A percentile compares a stretch with the other conserved stretches of the same genome.
These are phyloP conservation scores for Squalus acanthias DNA, from an alignment of 2,797 vertebrate species.

Conservation along the genomic window DNA sequence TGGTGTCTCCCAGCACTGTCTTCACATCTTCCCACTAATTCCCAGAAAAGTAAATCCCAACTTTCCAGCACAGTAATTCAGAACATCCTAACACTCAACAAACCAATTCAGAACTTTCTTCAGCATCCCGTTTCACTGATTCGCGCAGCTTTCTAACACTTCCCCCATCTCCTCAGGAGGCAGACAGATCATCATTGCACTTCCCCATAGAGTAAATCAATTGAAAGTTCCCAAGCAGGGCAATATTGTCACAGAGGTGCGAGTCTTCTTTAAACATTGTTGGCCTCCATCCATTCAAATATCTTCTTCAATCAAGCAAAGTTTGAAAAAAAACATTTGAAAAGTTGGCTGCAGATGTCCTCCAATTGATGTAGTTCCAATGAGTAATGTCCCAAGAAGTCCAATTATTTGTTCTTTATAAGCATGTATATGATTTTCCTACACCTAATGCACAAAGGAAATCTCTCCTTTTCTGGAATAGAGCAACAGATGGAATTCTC, in stretches of 20 bases:
- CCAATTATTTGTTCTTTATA: not conserved
- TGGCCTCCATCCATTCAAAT: not conserved
- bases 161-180: too few relatives aligned
- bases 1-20: too few relatives aligned
- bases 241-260: not conserved
- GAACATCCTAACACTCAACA: not conserved
- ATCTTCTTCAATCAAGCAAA: not conserved
- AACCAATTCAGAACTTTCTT: not conserved
- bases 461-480: not conserved
- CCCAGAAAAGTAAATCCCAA: too few relatives aligned
- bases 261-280: not conserved
- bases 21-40: too few relatives aligned
- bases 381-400: not conserved
- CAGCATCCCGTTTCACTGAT: not conserved
- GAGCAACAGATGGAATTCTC: not conserved
- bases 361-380: not conserved
- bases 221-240: not conserved
- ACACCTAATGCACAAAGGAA: not conserved
- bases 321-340: not conserved
- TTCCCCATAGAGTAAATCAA: not conserved
- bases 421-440: not conserved
- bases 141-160: not conserved
- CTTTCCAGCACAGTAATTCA: not conserved
- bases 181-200: not conserved
- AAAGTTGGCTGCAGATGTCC: not conserved